A percentile compares a stretch with the other conserved stretches of the same genome.
phyloP scores from a whole-genome alignment of 1,140 invertebrate genomes.

The Dinoponera quadriceps region DNA sequence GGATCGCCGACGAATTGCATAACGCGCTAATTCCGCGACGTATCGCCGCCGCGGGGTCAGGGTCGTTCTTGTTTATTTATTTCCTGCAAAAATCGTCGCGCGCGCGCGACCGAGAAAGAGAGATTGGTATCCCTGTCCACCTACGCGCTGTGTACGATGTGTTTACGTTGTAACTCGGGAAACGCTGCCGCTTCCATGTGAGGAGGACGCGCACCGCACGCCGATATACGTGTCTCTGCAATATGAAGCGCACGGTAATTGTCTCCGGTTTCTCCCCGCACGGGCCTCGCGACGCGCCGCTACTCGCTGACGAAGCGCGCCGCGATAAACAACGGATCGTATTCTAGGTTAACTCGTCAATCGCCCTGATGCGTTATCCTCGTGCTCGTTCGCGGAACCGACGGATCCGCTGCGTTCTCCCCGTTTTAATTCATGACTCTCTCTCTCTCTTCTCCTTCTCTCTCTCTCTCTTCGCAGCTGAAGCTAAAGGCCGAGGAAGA shows the following conservation, averaged over 20 bases:
- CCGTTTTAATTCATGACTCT: constrained; percentile 64
- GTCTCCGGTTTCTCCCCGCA: background rate
- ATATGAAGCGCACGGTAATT: constrained; percentile 76
- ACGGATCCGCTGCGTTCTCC: background rate
- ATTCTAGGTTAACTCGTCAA: constrained; percentile 61
- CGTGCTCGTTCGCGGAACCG: background rate
- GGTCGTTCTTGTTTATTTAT: constrained; percentile 40
- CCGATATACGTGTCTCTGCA: constrained; percentile 37
- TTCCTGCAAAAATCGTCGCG: constrained; percentile 1
- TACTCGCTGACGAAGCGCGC: background rate
- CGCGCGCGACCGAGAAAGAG: background rate
- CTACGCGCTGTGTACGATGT: constrained; percentile 57
- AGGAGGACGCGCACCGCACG: constrained; percentile 20
- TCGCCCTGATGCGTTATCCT: constrained; percentile 22
- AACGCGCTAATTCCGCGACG: constrained; percentile 12
- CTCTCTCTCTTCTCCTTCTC: no score
- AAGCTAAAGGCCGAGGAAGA: constrained; percentile 74
- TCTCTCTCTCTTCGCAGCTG: constrained; percentile 44
- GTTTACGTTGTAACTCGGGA: constrained; percentile 63
- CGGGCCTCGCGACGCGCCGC: background rate
- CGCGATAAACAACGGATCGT: background rate
- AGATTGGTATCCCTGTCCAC: constrained; percentile 54
- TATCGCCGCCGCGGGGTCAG: constrained; percentile 22
- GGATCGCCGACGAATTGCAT: background rate
- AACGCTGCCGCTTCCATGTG: constrained; percentile 20